A percentile compares a stretch with the other conserved stretches of the same genome.
Conservation (phyloP, 2,113 vertebrate species). For the Lates calcarifer region DNA sequence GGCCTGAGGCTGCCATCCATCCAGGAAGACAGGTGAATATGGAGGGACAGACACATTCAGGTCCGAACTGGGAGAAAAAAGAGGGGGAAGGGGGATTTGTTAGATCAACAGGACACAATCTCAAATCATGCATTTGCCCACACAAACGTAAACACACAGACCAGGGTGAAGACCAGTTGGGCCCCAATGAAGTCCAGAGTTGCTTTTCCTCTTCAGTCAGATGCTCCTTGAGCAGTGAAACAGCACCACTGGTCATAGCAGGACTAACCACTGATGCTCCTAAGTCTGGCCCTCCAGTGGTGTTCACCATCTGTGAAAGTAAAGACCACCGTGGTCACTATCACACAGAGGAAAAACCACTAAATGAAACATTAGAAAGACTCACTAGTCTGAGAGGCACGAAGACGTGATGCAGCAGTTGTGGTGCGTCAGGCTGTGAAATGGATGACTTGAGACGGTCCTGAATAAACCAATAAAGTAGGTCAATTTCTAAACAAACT, state of each 20-base stretch:
- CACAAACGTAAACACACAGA: slow-evolving; percentile 32
- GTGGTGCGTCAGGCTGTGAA: slow-evolving; percentile 83
- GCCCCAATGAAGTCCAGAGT: slow-evolving; percentile 88
- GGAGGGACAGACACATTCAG: slow-evolving; percentile 74
- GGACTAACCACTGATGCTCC: slow-evolving; percentile 83
- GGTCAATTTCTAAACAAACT: too few species aligned
- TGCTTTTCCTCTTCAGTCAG: slow-evolving; percentile 80
- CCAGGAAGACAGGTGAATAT: slow-evolving; percentile 86
- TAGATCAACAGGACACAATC: not conserved
- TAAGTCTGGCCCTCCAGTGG: slow-evolving; percentile 84
- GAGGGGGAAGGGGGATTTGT: not conserved
- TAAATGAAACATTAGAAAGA: not conserved
- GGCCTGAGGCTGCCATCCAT: slow-evolving; percentile 85
- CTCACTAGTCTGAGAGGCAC: slow-evolving; percentile 86
- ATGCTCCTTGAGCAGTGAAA: slow-evolving; percentile 83
- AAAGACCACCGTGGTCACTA: not conserved
- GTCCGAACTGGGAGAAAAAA: slow-evolving; percentile 78
- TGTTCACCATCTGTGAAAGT: slow-evolving; percentile 85
- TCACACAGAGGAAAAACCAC: not conserved
- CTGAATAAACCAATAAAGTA: slow-evolving; percentile 74
- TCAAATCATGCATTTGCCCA: slow-evolving; percentile 21
- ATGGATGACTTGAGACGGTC: slow-evolving; percentile 87
- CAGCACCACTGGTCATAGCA: slow-evolving; percentile 86
- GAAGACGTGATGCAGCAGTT: slow-evolving; percentile 89
- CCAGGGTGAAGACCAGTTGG: slow-evolving; percentile 86